Evolutionary conservation across 2,888 invertebrate genomes (phyloP).

Genomic region (Tromatobia lineatoria): DNA sequence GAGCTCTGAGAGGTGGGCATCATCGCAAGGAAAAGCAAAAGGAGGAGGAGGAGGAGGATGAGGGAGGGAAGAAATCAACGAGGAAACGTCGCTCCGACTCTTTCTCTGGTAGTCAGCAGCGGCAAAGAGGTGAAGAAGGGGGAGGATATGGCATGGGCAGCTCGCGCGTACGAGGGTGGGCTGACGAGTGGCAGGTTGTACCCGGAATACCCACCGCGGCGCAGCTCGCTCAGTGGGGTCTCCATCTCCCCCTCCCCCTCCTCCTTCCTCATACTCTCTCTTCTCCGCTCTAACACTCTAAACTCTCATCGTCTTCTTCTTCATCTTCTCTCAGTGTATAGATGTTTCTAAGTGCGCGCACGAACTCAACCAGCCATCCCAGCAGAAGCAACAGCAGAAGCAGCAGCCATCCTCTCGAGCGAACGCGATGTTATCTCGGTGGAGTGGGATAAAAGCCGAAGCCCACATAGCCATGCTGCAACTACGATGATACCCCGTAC

Average conservation of each 20-base stretch:
- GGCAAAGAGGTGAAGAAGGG: constrained; percentile 47
- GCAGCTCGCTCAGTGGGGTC: constrained; percentile 82
- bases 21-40: constrained; percentile 28
- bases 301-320: constrained; percentile 24
- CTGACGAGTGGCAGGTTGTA: constrained; percentile 85
- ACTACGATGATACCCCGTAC: constrained; percentile 82
- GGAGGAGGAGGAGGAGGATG: not conserved
- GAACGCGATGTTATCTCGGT: constrained; percentile 81
- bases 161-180: constrained; percentile 81
- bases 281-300: constrained; percentile 10
- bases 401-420: constrained; percentile 64
- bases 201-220: constrained; percentile 84
- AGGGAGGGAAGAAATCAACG: constrained; percentile 42
- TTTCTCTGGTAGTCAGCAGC: constrained; percentile 64
- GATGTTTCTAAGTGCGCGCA: constrained; percentile 66
- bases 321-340: constrained; percentile 47
- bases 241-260: constrained; percentile 56
- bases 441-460: constrained; percentile 83
- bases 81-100: constrained; percentile 51
- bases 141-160: constrained; percentile 28
- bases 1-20: constrained; percentile 62
- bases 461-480: constrained; percentile 75
- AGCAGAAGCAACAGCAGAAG: constrained; percentile 29
- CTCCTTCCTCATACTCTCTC: not conserved
- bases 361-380: constrained; percentile 17